Percentiles rank a stretch among this genome's conserved stretches.
phyloP scores from a whole-genome alignment of 2,888 invertebrate genomes.

The Silvanus unidentatus region DNA sequence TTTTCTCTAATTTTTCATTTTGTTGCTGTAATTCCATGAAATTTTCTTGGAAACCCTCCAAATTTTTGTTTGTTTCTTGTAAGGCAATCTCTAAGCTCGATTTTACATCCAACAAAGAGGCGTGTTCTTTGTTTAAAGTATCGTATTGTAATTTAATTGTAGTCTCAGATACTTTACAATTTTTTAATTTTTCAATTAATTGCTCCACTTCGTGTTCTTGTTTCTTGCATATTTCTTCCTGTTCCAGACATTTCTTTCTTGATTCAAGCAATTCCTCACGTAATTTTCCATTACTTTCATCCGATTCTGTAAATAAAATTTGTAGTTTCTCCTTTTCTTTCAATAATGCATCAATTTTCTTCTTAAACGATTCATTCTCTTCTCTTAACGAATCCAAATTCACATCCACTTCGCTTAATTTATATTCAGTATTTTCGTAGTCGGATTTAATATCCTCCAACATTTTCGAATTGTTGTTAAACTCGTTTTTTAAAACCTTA shows the following conservation, averaged over 20 bases:
- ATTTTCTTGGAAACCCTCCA: constrained; percentile 22
- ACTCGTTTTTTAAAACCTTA: constrained; percentile 20
- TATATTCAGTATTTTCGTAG: constrained; percentile 41
- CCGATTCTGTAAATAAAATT: constrained; percentile 24
- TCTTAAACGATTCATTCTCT: constrained; percentile 40
- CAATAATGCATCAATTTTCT: constrained; percentile 31
- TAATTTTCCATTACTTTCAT: constrained; percentile 29
- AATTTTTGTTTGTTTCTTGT: constrained; percentile 15
- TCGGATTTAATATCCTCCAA: constrained; percentile 47
- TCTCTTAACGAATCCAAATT: constrained; percentile 46
- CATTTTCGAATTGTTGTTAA: constrained; percentile 50
- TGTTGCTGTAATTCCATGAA: constrained; percentile 21
- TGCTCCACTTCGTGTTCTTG: constrained; percentile 30
- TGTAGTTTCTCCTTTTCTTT: constrained; percentile 29
- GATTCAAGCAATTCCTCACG: constrained; percentile 31
- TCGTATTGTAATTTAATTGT: constrained; percentile 38
- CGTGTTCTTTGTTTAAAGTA: constrained; percentile 34
- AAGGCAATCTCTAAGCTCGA: constrained; percentile 24
- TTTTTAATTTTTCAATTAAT: constrained; percentile 41
- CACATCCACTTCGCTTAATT: constrained; percentile 46
- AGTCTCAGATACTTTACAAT: constrained; percentile 42
- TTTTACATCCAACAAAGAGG: constrained; percentile 25
- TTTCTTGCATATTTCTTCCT: constrained; percentile 28
- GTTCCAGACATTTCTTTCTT: constrained; percentile 32
- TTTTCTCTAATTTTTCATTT: constrained; percentile 22